phyloP scores from a whole-genome alignment of 1,140 invertebrate species.

The Bilobella aurantiaca region DNA sequence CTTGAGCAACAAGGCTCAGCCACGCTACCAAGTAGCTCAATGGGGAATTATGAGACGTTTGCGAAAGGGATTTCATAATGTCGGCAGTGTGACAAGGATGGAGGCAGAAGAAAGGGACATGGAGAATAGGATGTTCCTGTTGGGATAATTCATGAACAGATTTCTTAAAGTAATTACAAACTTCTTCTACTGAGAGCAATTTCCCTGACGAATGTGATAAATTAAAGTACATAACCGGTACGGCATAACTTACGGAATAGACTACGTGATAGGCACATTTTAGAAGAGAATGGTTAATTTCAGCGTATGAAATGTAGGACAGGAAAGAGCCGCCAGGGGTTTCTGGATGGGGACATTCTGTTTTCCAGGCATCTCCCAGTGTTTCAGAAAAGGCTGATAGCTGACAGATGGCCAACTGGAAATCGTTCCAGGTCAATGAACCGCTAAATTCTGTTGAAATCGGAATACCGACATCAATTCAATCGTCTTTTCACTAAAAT shows the following conservation, averaged over 20 bases:
- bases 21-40: not conserved
- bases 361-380: no score
- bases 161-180: not conserved
- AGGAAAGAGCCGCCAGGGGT: not conserved
- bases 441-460: no score
- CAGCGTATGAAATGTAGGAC: not conserved
- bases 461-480: no score
- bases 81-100: slow-evolving; percentile 43
- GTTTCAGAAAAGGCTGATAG: no score
- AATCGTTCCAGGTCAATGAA: no score
- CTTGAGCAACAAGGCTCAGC: not conserved
- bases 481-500: no score
- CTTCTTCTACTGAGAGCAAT: not conserved
- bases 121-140: slow-evolving; percentile 42
- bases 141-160: not conserved
- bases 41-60: not conserved
- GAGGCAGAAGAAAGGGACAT: slow-evolving; percentile 40
- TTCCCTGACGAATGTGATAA: slow-evolving; percentile 27
- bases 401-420: no score
- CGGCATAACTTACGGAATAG: slow-evolving; percentile 41
- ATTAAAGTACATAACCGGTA: slow-evolving; percentile 43
- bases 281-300: not conserved
- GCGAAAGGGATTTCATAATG: slow-evolving; percentile 34
- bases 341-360: not conserved
- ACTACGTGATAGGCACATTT: slow-evolving; percentile 37